These are phyloP conservation scores for Triops cancriformis DNA, from an alignment of 1,140 invertebrate genomes.

Conservation along the genomic window DNA sequence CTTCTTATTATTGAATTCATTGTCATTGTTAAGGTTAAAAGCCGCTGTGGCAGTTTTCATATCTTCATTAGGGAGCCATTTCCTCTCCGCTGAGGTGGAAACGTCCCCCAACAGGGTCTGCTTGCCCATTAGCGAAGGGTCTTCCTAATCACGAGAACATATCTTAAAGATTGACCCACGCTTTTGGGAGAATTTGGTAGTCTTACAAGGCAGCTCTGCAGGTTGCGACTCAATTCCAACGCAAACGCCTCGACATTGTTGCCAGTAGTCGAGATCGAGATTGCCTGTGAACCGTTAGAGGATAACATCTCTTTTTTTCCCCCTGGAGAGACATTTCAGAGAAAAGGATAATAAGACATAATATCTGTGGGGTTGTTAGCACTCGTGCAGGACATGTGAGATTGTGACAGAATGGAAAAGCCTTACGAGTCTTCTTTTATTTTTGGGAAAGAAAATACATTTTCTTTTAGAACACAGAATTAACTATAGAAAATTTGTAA, in stretches of 20 bases:
- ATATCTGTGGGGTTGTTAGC: too few relatives aligned
- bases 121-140: background rate
- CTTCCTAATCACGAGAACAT: conserved; percentile 1
- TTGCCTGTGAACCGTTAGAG: background rate
- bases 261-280: too few relatives aligned
- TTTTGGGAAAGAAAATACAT: too few relatives aligned
- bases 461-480: too few relatives aligned
- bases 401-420: background rate
- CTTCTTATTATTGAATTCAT: too few relatives aligned
- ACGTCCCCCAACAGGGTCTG: background rate
- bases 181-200: background rate
- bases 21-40: too few relatives aligned
- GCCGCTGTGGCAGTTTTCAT: background rate
- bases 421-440: too few relatives aligned
- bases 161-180: background rate
- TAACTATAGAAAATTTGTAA: too few relatives aligned
- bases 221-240: background rate
- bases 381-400: too few relatives aligned
- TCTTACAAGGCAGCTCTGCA: background rate
- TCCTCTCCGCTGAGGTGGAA: background rate
- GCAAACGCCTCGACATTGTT: background rate
- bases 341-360: too few relatives aligned
- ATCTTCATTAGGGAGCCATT: background rate
- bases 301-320: background rate
- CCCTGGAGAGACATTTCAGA: background rate